A percentile compares a stretch with the other conserved stretches of the same genome.
Conservation (phyloP, 2,888 invertebrate genomes). For the Athripsodes cinereus region DNA sequence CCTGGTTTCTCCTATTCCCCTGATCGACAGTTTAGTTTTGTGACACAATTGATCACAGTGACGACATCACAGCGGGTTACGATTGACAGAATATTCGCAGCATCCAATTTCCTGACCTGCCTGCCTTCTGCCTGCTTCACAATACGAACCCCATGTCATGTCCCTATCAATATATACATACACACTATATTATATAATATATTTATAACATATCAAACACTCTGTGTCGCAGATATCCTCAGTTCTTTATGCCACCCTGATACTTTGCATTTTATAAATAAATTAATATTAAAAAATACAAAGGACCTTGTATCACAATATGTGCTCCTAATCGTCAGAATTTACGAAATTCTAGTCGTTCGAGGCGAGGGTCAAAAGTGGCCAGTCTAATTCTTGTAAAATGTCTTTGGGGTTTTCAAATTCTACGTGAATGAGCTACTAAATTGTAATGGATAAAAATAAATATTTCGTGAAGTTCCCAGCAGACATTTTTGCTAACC, state of each 20-base stretch:
- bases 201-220: not conserved
- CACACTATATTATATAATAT: not conserved
- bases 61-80: constrained; percentile 23
- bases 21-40: constrained; percentile 15
- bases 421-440: no score
- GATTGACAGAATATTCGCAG: constrained; percentile 23
- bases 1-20: not conserved
- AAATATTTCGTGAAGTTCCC: no score
- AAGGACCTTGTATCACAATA: no score
- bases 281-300: no score
- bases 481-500: no score
- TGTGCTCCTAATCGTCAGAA: no score
- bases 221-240: not conserved
- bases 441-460: no score
- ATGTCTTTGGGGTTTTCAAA: no score
- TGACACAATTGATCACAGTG: constrained; percentile 4
- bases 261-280: not conserved
- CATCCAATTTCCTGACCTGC: constrained; percentile 23
- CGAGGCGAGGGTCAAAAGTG: no score
- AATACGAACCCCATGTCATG: not conserved
- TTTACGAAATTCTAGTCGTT: no score
- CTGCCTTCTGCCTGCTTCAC: not conserved
- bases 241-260: not conserved
- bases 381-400: no score
- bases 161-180: not conserved